A percentile compares a stretch with the other conserved stretches of the same genome.
These are phyloP conservation scores for Uloborus plumipes DNA, from an alignment of 2,888 invertebrate species.

Conservation along the genomic window DNA sequence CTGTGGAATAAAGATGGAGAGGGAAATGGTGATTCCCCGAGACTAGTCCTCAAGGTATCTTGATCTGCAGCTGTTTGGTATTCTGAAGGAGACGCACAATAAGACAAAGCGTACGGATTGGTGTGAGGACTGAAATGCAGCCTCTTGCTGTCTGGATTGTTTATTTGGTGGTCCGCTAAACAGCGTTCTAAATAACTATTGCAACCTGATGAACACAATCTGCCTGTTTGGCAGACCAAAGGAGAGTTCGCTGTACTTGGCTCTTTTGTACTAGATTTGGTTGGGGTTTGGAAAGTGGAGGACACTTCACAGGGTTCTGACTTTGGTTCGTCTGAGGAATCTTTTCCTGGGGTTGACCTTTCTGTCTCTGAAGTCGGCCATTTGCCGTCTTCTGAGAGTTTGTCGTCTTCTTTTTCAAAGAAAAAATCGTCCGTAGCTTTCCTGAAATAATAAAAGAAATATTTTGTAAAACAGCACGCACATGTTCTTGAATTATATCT, in stretches of 20 bases:
- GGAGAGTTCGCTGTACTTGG: constrained; percentile 14
- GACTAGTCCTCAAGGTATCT: constrained; percentile 10
- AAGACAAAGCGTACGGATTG: neutral
- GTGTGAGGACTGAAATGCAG: constrained; percentile 7
- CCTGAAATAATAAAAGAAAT: neutral
- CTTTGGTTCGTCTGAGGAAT: too few species aligned
- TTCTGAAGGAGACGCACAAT: constrained; percentile 5
- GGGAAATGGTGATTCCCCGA: constrained; percentile 16
- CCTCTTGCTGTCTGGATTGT: constrained; percentile 25
- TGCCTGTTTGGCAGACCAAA: constrained; percentile 15
- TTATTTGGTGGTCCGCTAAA: constrained; percentile 5
- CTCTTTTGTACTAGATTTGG: constrained; percentile 11
- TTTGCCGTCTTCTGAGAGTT: constrained; percentile 17
- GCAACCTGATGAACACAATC: constrained; percentile 4
- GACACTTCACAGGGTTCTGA: neutral
- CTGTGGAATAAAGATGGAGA: neutral
- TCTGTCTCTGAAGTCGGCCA: constrained; percentile 13
- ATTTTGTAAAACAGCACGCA: too few species aligned
- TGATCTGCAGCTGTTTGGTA: constrained; percentile 23
- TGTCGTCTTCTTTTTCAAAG: constrained; percentile 45
- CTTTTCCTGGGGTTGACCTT: neutral
- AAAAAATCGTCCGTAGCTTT: constrained; percentile 47
- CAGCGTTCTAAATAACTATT: constrained; percentile 47
- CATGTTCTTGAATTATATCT: too few species aligned
- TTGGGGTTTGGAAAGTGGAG: constrained; percentile 5